Evolutionary conservation across 2,113 vertebrate species (phyloP).

Genomic region (Oenanthe oenanthe): DNA sequence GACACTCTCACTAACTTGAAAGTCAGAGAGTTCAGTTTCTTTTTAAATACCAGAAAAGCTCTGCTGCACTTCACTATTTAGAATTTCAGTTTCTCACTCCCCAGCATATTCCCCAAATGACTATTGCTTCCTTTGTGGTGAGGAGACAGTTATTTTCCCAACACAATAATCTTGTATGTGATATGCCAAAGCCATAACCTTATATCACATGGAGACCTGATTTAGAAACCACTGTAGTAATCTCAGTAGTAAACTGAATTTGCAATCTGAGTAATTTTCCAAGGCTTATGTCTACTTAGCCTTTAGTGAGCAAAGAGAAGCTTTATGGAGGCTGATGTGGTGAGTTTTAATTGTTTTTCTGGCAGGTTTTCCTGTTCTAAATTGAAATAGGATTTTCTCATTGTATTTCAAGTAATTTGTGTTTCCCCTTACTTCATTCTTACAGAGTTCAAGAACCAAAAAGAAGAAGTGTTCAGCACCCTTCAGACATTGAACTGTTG

Average conservation of each 20-base stretch:
- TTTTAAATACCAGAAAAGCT: neutral
- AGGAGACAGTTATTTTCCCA: neutral
- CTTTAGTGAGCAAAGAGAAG: neutral
- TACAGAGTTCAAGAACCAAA: conserved; percentile 76
- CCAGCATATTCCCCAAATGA: neutral
- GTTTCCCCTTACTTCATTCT: neutral
- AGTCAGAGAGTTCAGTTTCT: neutral
- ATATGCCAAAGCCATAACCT: neutral
- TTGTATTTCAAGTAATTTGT: neutral
- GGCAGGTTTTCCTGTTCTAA: neutral
- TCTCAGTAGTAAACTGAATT: neutral
- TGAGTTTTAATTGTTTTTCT: neutral
- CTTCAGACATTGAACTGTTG: conserved; percentile 87
- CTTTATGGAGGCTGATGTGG: neutral
- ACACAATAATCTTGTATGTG: neutral
- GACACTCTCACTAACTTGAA: neutral
- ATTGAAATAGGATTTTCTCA: neutral
- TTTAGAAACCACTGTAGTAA: neutral
- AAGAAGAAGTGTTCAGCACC: conserved; percentile 66
- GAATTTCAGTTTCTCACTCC: neutral
- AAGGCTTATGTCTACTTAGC: neutral
- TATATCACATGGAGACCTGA: neutral
- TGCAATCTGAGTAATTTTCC: neutral
- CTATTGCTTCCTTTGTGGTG: neutral
- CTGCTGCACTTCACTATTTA: neutral